Percentiles rank a stretch among this genome's conserved stretches.
These are phyloP conservation scores for Sorex fumeus DNA, from an alignment of 2,113 vertebrate genomes.

Conservation along the genomic window DNA sequence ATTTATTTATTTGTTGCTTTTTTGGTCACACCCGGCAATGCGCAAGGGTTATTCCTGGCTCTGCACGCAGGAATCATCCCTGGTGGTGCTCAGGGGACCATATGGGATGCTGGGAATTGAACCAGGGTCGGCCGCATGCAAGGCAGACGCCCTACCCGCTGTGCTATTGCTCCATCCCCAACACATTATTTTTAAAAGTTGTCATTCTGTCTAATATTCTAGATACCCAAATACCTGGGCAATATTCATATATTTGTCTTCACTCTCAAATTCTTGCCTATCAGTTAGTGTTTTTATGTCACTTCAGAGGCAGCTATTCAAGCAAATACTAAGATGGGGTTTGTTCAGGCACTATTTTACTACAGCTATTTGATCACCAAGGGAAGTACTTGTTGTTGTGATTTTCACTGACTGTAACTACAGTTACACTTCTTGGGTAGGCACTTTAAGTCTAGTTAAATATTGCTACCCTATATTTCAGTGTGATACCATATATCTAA, in stretches of 20 bases:
- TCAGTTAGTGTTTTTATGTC: slow-evolving; percentile 8
- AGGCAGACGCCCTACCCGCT: too few relatives aligned
- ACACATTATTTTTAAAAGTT: slow-evolving; percentile 13
- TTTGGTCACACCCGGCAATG: too few relatives aligned
- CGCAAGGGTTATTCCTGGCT: too few relatives aligned
- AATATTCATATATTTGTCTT: neutral
- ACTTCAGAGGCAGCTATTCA: neutral
- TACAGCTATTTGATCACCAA: neutral
- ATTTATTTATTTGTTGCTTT: too few relatives aligned
- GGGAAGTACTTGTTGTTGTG: neutral
- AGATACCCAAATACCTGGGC: slow-evolving; percentile 8
- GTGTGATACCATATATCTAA: neutral
- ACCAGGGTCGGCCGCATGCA: too few relatives aligned
- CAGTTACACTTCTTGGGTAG: neutral
- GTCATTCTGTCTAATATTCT: neutral
- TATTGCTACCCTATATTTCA: slow-evolving; percentile 11
- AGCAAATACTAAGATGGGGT: neutral
- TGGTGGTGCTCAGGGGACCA: too few relatives aligned
- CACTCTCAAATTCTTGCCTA: slow-evolving; percentile 26
- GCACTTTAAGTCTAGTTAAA: slow-evolving; percentile 24
- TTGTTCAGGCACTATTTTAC: slow-evolving; percentile 36
- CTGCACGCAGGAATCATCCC: too few relatives aligned
- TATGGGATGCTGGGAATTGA: too few relatives aligned
- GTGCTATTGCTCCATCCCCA: too few relatives aligned
- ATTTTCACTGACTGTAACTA: slow-evolving; percentile 5